Base-by-base conservation (phyloP, 2,113 vertebrate species). In the Muscicapa adusta region DNA sequence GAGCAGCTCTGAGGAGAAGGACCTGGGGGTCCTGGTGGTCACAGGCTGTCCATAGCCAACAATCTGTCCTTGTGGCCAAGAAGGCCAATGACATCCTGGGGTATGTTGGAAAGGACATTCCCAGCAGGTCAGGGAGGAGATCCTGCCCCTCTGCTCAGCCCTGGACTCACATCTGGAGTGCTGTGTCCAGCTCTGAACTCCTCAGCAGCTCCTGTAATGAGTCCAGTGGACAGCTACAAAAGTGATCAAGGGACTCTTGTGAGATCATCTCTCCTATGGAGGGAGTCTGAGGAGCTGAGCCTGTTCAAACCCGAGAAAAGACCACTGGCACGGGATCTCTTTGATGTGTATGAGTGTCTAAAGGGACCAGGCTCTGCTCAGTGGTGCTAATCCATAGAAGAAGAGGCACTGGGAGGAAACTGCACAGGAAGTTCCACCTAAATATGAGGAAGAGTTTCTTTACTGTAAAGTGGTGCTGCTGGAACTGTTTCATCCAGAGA, bases 221-320 rank as follows among this genome's bases (percentile, higher is more conserved):
- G 25, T 34, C 53, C 22, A 51, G 14, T 11, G 25, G 17, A 40
- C 12, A 28, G 8, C 26, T 51, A 15, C 12, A 67, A 85, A 67
- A 18, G 5, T 43, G 7, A 18, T 15, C n/a, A 24, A 38, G 15
- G 7, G 7, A 29, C 5, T n/a, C 4, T 36, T 66, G 12, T 43
- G 36, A 36, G 28, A 53, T 57, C 19, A 12, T 12, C 10, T 66
- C 4, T 45, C 14, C 17, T 20, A 18, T 12, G n/a, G 45, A 23
- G 18, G 20, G 58, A n/a, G 6, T 19, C 16, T 38, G 23, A 38
- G 9, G 16, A 16, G 2, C 4, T 73, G 10, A 25, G 9, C 11
- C 7, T 43, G 5, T 43, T 38, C 33, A 73, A 15, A 33, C 18
- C 24, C 0, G 0, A 38, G 33, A 51, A 29, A 48, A 45, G 5